Evolutionary conservation across 2,113 vertebrate genomes (phyloP), one percentile per base, ranked within the genome.

Genomic region (Daboia siamensis): DNA sequence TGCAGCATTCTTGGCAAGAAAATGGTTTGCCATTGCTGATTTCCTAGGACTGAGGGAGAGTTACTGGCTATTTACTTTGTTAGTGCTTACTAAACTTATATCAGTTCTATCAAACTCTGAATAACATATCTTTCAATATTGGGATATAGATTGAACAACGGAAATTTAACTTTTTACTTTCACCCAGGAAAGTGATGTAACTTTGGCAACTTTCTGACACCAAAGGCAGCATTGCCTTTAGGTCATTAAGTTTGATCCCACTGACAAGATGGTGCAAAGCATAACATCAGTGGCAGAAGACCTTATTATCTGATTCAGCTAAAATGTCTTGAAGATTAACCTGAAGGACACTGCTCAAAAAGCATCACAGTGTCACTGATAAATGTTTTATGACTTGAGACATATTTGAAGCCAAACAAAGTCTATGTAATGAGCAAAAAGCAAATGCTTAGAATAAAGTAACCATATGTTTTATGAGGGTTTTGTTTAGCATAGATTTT

Each of bases 11-110:
- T 59, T 59, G 23, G 21, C 23, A 59, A 59, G 6, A 23, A 59
- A 59, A 23, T 59, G 57, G 7, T 59, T 59, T 59, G 57, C 57
- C 57, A 59, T 59, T 59, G 57, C 23, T 23, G 21, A 23, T 23
- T 59, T 59, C 21, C 7, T 23, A 59, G 57, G 57, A 7, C 21
- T 21, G 17, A 56, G 23, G 20, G 20, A 57, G 20, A 21, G 56
- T 20, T 20, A 59, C 57, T 59, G 57, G 57, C 21, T 59, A 23
- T 59, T 97, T 33, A 97, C 93, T 88, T 88, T 95, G 69, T 93
- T 95, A 88, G 33, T 97, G 44, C 87, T 96, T 96, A 95, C 85
- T 61, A 93, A 96, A 96, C 95, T 94, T 90, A 95, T 96, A 86
- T 94, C 86, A 91, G 51, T 93, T 97, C 95, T 90, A 96, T 26